phyloP scores from a whole-genome alignment of 1,140 invertebrate genomes.

The Gonatopus flavifemur region DNA sequence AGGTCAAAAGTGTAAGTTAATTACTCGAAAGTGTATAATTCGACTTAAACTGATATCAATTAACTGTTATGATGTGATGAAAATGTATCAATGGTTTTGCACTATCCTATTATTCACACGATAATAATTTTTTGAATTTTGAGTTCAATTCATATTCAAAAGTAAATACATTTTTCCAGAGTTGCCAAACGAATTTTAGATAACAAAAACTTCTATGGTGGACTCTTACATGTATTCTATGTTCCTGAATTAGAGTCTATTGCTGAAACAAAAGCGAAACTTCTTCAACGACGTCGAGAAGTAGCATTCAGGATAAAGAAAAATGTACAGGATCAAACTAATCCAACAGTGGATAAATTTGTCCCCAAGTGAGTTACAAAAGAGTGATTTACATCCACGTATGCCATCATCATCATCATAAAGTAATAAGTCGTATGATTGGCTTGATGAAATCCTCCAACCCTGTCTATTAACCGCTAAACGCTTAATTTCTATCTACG shows the following conservation, averaged over 20 bases:
- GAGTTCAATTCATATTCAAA: no score
- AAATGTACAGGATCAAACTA: conserved; percentile 34
- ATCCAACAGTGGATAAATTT: conserved; percentile 36
- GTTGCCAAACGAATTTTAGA: conserved; percentile 81
- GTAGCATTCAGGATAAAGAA: conserved; percentile 51
- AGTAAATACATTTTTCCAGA: no score
- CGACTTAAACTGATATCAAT: no score
- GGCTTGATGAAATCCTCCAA: no score
- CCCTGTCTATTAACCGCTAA: no score
- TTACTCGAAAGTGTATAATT: neutral
- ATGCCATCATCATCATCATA: no score
- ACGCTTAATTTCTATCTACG: no score
- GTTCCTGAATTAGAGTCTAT: conserved; percentile 83
- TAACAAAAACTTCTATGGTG: conserved; percentile 83
- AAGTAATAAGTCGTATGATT: no score
- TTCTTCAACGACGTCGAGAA: conserved; percentile 69
- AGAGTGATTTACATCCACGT: no score
- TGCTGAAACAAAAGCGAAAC: conserved; percentile 74
- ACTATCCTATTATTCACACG: no score
- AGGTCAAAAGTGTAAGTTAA: conserved; percentile 3
- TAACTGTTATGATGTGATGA: neutral
- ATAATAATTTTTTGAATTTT: no score
- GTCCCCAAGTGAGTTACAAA: conserved; percentile 30
- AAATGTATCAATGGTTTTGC: neutral
- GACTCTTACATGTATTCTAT: conserved; percentile 84